Evolutionary conservation across 2,797 vertebrate genomes (phyloP).

Genomic region (Coranthus polyacanthus): DNA sequence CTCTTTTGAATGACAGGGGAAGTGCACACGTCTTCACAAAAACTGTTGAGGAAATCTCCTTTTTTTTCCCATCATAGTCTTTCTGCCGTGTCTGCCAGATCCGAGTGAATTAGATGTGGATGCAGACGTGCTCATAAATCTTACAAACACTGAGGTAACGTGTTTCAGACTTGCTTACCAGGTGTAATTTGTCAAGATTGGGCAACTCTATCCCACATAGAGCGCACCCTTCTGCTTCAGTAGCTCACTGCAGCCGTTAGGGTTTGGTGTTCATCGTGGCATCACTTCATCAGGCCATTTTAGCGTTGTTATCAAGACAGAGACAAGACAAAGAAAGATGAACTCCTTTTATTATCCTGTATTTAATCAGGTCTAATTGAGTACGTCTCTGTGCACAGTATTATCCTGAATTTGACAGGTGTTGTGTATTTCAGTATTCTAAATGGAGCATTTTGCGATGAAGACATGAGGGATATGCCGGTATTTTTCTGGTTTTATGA

Average conservation of each 20-base stretch:
- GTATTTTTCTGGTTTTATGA: too few species aligned
- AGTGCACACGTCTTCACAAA: constrained; percentile 77
- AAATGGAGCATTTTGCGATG: too few species aligned
- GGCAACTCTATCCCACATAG: constrained; percentile 52
- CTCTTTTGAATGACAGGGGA: constrained; percentile 61
- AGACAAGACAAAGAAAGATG: constrained; percentile 10
- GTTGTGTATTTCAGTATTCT: too few species aligned
- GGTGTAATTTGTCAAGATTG: constrained; percentile 76
- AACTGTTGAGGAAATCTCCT: constrained; percentile 70
- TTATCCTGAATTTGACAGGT: too few species aligned
- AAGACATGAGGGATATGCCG: too few species aligned
- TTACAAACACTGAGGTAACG: constrained; percentile 74
- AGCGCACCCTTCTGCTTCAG: constrained; percentile 46
- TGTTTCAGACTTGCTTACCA: constrained; percentile 76
- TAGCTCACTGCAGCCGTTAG: constrained; percentile 19
- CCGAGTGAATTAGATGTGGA: constrained; percentile 66
- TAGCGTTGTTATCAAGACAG: constrained; percentile 20
- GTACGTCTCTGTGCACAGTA: too few species aligned
- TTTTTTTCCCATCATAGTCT: constrained; percentile 54
- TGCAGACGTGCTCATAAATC: constrained; percentile 77
- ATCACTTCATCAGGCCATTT: constrained; percentile 32
- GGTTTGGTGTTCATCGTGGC: constrained; percentile 50
- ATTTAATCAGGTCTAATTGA: too few species aligned
- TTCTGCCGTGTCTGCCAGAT: constrained; percentile 73
- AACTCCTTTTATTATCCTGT: not conserved